Evolutionary conservation across 2,888 invertebrate genomes (phyloP).

Genomic region (Belgica antarctica): DNA sequence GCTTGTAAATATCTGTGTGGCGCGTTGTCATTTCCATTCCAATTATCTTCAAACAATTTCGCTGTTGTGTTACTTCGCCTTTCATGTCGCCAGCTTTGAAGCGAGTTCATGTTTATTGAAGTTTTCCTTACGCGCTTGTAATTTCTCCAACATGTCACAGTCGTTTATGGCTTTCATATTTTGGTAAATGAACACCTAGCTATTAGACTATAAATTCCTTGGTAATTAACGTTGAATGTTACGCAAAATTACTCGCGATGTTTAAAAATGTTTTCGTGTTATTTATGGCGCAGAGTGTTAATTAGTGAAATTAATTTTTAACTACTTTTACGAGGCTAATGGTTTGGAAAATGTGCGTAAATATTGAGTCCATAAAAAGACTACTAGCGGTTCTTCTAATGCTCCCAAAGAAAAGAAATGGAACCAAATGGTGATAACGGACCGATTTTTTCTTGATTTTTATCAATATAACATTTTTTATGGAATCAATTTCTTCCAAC

Average conservation of each 20-base stretch:
- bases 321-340: not conserved
- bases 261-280: not conserved
- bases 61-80: not conserved
- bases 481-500: not conserved
- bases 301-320: constrained; percentile 23
- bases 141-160: constrained; percentile 37
- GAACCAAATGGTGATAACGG: not conserved
- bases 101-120: not conserved
- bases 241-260: not conserved
- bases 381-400: not conserved
- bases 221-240: not conserved
- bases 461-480: not conserved
- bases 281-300: constrained; percentile 25
- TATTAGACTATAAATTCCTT: not conserved
- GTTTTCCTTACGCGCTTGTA: not conserved
- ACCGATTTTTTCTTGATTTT: not conserved
- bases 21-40: constrained; percentile 24
- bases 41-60: constrained; percentile 7
- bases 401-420: not conserved
- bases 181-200: constrained; percentile 2
- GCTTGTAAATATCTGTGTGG: not conserved
- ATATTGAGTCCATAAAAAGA: not conserved
- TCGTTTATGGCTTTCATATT: constrained; percentile 22
- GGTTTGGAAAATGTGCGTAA: constrained; percentile 5
- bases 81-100: not conserved